Evolutionary conservation across 2,888 invertebrate genomes (phyloP), one percentile per base, ranked within the genome.

Genomic region (Acleris laterana): DNA sequence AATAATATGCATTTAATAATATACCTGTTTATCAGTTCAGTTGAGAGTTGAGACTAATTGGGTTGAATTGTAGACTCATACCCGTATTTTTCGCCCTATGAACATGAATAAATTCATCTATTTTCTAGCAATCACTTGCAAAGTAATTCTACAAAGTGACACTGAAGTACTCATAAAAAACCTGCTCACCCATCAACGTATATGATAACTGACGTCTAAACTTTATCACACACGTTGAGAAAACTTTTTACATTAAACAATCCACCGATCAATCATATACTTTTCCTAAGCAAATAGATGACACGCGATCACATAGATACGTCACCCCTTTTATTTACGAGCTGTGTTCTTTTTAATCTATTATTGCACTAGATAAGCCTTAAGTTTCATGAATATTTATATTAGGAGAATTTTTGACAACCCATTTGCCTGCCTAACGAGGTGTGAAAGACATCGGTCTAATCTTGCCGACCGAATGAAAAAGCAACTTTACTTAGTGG

Each of bases 331-430:
- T 56, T 57, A 44, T 63, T 57, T 44, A 44, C 28, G 28, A 38
- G 25, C 25, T 25, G 17, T 57, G 44, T 57, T 57, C n/a, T 22
- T 20, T 62, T 57, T 51, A 57, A 57, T 57, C 38, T 51, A 44
- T 57, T 44, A 51, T 57, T 25, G 57, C 20, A 57, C n/a, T 19
- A n/a, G 59, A 60, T 60, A 60, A 60, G 42, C n/a, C 49, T 17
- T 17, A 55, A 57, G 57, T 57, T n/a, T 57, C 42, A 63, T 63
- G 57, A 57, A 63, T 63, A 57, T 63, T 63, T 57, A 57, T 38
- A 38, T 38, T 38, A 4, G 38, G 38, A 51, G 22, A 17, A 38
- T 50, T 60, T 57, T 51, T 63, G 25, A 49, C 57, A 57, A 57
- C 55, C 62, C 56, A 49, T 51, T 57, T 63, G 50, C 28, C 20